Evolutionary conservation across 2,797 vertebrate species (phyloP).

Genomic region (Acrocephalus scirpaceus): DNA sequence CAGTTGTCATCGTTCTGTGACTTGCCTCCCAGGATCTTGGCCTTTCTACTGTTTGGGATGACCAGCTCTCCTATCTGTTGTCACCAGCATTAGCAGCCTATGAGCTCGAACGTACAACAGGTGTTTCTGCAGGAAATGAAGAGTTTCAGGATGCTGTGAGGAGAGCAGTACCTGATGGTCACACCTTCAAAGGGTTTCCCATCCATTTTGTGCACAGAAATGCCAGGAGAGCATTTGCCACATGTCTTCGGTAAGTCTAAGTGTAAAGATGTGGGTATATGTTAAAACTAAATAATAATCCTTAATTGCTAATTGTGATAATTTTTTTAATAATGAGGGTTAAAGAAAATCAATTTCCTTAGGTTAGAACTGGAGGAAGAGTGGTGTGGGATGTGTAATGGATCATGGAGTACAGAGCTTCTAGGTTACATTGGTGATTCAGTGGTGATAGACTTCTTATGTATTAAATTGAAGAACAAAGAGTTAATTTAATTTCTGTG

Average conservation of each 20-base stretch:
- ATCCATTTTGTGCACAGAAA: conserved; percentile 94
- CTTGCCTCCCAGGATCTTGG: conserved; percentile 85
- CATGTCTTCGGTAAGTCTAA: conserved; percentile 86
- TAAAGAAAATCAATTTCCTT: neutral
- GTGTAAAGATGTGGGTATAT: neutral
- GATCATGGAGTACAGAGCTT: neutral
- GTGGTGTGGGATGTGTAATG: neutral
- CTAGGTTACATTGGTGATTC: neutral
- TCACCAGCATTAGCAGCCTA: conserved; percentile 92
- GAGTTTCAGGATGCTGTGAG: conserved; percentile 96
- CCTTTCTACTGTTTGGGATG: conserved; percentile 91
- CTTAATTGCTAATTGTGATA: neutral
- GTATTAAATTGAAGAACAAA: neutral
- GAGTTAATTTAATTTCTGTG: neutral
- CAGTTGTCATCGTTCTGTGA: neutral
- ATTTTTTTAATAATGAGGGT: neutral
- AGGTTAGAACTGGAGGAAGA: neutral
- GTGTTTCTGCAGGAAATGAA: conserved; percentile 92
- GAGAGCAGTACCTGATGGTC: conserved; percentile 92
- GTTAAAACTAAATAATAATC: neutral
- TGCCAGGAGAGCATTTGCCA: conserved; percentile 90
- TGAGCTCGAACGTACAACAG: conserved; percentile 89
- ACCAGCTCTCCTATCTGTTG: conserved; percentile 93
- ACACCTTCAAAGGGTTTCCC: conserved; percentile 98
- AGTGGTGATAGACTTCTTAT: neutral